Percentiles rank a stretch among this genome's conserved stretches.
These are phyloP conservation scores for Pristionchus entomophagus DNA, from an alignment of 2,888 invertebrate species.

Conservation along the genomic window DNA sequence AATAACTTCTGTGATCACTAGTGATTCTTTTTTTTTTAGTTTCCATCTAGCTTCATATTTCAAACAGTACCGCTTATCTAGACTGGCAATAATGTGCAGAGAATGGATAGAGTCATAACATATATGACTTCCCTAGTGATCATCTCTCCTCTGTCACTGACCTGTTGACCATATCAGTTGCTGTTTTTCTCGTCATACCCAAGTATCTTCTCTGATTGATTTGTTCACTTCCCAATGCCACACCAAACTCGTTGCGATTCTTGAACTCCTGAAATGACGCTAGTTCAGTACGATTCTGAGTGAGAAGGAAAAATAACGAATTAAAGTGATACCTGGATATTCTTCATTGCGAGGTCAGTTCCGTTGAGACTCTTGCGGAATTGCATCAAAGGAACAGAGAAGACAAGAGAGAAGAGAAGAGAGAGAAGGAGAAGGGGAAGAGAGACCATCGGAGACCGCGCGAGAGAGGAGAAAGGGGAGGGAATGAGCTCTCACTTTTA, in stretches of 20 bases:
- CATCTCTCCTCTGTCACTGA: not conserved
- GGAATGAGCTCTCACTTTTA: not conserved
- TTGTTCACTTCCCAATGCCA: not conserved
- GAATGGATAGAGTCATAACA: too few species aligned
- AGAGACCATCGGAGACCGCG: not conserved
- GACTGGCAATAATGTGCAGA: too few species aligned
- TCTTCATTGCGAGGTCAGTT: not conserved
- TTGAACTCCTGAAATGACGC: not conserved
- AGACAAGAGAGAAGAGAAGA: not conserved
- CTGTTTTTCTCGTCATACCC: not conserved
- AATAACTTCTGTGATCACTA: too few species aligned
- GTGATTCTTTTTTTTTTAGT: too few species aligned
- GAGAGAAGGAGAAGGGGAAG: not conserved
- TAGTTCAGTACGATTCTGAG: too few species aligned
- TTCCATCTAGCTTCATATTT: too few species aligned
- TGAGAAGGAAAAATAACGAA: too few species aligned
- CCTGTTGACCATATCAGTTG: constrained; percentile 13
- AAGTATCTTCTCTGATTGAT: not conserved
- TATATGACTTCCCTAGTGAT: not conserved
- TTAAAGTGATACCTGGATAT: not conserved
- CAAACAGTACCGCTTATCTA: too few species aligned
- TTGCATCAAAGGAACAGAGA: not conserved
- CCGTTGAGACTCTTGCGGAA: not conserved
- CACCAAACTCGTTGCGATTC: not conserved
- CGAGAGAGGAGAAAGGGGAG: not conserved